Evolutionary conservation across 1,140 invertebrate genomes (phyloP).

Genomic region (Anastatus disparis): DNA sequence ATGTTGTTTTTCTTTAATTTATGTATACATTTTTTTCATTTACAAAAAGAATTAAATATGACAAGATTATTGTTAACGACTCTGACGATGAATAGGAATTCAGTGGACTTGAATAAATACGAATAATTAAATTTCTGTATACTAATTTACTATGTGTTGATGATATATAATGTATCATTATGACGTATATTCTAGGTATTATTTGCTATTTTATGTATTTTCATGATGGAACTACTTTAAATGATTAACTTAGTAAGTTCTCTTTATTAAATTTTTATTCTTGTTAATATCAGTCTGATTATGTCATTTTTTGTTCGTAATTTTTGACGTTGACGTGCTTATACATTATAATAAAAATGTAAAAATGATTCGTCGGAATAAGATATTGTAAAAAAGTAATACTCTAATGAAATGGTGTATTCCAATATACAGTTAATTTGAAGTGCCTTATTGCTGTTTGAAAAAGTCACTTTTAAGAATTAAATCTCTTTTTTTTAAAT

Average conservation of each 20-base stretch:
- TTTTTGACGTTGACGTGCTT: slow-evolving; percentile 3
- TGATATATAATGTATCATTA: slow-evolving; percentile 6
- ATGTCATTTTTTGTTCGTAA: no score
- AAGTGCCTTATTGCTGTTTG: slow-evolving; percentile 29
- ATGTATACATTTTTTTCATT: slow-evolving; percentile 14
- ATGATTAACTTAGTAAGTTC: neutral
- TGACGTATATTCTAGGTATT: no score
- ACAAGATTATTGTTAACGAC: slow-evolving; percentile 22
- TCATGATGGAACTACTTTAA: slow-evolving; percentile 7
- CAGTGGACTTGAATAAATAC: neutral
- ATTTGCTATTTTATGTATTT: slow-evolving; percentile 24
- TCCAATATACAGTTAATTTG: slow-evolving; percentile 11
- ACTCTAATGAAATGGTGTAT: no score
- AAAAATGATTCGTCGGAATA: slow-evolving; percentile 25
- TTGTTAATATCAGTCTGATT: neutral
- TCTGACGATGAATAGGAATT: slow-evolving; percentile 4
- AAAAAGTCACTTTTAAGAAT: slow-evolving; percentile 17
- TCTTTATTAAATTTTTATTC: slow-evolving; percentile 2
- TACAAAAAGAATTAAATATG: neutral
- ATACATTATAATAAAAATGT: slow-evolving; percentile 8
- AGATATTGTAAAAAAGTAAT: no score
- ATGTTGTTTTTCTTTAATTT: neutral
- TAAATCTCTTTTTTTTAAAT: slow-evolving; percentile 11
- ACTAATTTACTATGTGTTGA: neutral
- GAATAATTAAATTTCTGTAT: slow-evolving; percentile 9